phyloP scores from a whole-genome alignment of 2,888 invertebrate genomes.

The Microdon myrmicae region DNA sequence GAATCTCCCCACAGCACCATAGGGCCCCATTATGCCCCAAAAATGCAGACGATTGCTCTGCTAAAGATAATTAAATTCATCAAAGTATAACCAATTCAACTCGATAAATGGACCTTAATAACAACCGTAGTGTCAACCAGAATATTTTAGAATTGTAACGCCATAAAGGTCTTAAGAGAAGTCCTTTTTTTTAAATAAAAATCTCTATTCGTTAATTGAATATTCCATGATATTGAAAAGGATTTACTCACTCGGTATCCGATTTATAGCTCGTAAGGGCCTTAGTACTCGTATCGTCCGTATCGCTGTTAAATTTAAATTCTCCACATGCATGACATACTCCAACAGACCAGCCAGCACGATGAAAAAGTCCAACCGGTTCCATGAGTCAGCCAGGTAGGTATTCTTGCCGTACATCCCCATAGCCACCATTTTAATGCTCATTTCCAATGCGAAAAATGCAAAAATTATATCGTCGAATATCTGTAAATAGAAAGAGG shows the following conservation, averaged over 20 bases:
- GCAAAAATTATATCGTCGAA: conserved; percentile 99
- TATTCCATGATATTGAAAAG: neutral
- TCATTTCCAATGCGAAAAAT: conserved; percentile 98
- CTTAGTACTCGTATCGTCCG: conserved; percentile 96
- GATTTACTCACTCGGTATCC: conserved; percentile 97
- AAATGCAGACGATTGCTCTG: no score
- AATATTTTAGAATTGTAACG: no score
- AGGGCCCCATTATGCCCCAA: no score
- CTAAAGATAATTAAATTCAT: no score
- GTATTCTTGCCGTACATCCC: conserved; percentile 93
- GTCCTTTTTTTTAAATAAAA: neutral
- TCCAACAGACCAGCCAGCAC: conserved; percentile 93
- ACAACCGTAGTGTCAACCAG: no score
- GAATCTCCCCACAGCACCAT: no score
- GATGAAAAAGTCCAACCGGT: conserved; percentile 97
- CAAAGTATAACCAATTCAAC: no score
- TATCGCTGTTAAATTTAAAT: conserved; percentile 97
- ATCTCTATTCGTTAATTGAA: neutral
- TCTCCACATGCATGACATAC: conserved; percentile 93
- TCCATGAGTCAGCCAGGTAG: conserved; percentile 98
- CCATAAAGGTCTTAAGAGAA: no score
- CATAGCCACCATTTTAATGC: conserved; percentile 98
- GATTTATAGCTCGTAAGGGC: conserved; percentile 97
- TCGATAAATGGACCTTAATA: no score
- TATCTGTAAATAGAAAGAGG: conserved; percentile 71